Percentiles rank a stretch among this genome's conserved stretches.
phyloP scores from a whole-genome alignment of 2,113 vertebrate species.

The Cardinalis cardinalis region DNA sequence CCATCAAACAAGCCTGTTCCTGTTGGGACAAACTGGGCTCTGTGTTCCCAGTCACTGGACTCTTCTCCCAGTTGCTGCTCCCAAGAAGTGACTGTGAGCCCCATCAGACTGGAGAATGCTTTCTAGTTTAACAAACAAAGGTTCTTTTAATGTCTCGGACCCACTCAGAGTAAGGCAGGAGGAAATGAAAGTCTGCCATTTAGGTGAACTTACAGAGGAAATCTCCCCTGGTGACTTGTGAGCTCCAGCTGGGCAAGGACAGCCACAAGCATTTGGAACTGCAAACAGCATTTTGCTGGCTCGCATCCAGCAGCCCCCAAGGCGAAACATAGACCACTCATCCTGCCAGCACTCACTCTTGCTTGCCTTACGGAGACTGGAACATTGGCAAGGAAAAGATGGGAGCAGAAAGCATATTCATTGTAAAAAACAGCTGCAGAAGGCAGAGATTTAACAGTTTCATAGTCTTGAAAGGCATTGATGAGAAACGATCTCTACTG shows the following conservation, averaged over 20 bases:
- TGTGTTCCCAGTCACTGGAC: background rate
- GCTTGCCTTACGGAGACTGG: background rate
- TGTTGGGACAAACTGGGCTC: background rate
- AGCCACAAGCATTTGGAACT: background rate
- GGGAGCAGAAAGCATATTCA: background rate
- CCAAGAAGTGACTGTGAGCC: fast-evolving
- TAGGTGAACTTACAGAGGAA: background rate
- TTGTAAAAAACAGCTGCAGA: background rate
- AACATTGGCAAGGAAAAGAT: background rate
- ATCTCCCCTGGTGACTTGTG: background rate
- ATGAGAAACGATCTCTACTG: background rate
- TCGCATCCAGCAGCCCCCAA: background rate
- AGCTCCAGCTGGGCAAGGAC: background rate
- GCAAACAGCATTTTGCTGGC: background rate
- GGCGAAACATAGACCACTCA: background rate
- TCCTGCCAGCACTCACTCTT: background rate
- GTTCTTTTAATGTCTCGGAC: background rate
- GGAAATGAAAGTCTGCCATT: background rate
- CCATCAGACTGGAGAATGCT: background rate
- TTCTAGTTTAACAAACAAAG: background rate
- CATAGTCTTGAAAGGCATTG: background rate
- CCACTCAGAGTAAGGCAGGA: background rate
- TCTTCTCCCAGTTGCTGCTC: background rate
- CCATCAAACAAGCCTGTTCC: background rate
- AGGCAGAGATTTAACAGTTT: background rate